Percentiles rank a stretch among this genome's conserved stretches.
These are phyloP conservation scores for Enteromius viviparus DNA, from an alignment of 2,797 vertebrate species.

Conservation along the genomic window DNA sequence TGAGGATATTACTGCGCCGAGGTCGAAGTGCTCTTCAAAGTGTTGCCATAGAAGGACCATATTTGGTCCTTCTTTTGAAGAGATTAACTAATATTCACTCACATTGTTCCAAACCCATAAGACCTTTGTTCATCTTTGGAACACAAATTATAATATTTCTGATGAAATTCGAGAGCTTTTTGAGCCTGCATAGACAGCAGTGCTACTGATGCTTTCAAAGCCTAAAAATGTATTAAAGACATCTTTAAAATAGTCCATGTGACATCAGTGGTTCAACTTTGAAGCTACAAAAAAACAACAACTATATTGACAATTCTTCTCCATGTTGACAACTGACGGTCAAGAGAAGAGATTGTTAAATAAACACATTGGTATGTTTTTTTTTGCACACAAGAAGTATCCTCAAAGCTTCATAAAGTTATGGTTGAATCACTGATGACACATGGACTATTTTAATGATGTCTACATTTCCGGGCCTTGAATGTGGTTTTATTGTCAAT, in stretches of 20 bases:
- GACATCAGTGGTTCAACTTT: background rate
- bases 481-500: too few relatives aligned
- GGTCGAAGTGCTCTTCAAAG: too few relatives aligned
- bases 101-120: background rate
- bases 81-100: background rate
- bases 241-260: background rate
- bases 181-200: background rate
- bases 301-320: too few relatives aligned
- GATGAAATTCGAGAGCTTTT: background rate
- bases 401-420: too few relatives aligned
- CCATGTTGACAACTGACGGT: too few relatives aligned
- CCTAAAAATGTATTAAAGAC: background rate
- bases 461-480: too few relatives aligned
- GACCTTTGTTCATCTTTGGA: background rate
- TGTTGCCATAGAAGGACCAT: background rate
- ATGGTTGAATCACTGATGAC: too few relatives aligned
- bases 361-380: too few relatives aligned
- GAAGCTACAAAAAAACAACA: background rate
- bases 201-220: background rate
- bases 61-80: background rate
- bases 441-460: too few relatives aligned
- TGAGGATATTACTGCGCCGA: too few relatives aligned
- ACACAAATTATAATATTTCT: background rate
- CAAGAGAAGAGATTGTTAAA: too few relatives aligned
- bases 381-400: too few relatives aligned